phyloP scores from a whole-genome alignment of 2,888 invertebrate species.

The Gymnoscelis rufifasciata region DNA sequence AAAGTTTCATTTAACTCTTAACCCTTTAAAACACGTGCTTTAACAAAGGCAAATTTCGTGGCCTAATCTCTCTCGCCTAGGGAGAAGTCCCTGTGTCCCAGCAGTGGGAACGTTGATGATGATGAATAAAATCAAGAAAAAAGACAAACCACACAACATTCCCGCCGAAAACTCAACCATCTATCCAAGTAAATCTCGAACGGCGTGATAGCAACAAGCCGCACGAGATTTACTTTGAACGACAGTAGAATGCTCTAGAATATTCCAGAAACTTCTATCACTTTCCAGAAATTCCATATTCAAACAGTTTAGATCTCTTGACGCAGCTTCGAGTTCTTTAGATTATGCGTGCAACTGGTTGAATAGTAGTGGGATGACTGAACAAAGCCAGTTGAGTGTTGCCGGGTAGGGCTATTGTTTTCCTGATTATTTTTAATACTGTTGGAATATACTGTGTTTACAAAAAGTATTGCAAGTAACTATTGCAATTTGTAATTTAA shows the following conservation, averaged over 20 bases:
- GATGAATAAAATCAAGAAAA: too few relatives aligned
- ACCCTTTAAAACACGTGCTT: too few relatives aligned
- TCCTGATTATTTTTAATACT: not conserved
- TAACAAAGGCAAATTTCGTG: too few relatives aligned
- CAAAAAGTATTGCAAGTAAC: too few relatives aligned
- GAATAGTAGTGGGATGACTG: constrained; percentile 36
- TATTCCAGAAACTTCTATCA: not conserved
- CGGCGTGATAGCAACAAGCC: constrained; percentile 55
- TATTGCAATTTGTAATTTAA: too few relatives aligned
- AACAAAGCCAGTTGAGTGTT: constrained; percentile 26
- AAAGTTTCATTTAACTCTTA: too few relatives aligned
- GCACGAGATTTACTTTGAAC: constrained; percentile 74
- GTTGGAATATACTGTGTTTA: not conserved
- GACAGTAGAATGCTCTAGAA: constrained; percentile 29
- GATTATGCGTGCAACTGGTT: constrained; percentile 13
- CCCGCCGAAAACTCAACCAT: constrained; percentile 33
- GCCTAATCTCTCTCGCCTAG: too few relatives aligned
- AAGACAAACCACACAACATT: constrained; percentile 5
- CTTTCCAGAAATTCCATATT: not conserved
- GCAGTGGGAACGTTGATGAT: too few relatives aligned
- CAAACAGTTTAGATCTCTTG: not conserved
- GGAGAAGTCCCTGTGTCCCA: too few relatives aligned
- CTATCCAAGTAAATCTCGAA: constrained; percentile 61
- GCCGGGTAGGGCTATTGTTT: constrained; percentile 17
- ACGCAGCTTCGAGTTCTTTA: not conserved